A percentile compares a stretch with the other conserved stretches of the same genome.
phyloP scores from a whole-genome alignment of 2,113 vertebrate genomes.

The Austrofundulus limnaeus region DNA sequence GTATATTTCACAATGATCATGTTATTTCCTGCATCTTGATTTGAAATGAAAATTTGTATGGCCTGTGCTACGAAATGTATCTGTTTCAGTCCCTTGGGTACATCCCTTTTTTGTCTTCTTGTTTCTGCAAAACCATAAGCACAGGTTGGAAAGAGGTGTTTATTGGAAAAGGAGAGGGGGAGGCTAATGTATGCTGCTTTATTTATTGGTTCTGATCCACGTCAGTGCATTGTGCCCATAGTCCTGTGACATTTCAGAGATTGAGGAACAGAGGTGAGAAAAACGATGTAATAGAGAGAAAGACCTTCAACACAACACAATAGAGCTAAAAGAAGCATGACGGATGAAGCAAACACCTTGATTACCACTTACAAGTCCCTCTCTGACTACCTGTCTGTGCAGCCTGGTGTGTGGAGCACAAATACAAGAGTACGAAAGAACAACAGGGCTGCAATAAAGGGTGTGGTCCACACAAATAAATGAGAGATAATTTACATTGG shows the following conservation, averaged over 20 bases:
- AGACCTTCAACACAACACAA: slow-evolving; percentile 61
- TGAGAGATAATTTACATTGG: slow-evolving; percentile 40
- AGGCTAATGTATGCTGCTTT: slow-evolving; percentile 59
- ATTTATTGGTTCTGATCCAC: slow-evolving; percentile 72
- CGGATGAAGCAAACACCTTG: slow-evolving; percentile 64
- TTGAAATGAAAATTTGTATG: slow-evolving; percentile 15
- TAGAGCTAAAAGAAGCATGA: slow-evolving; percentile 54
- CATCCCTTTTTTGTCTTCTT: slow-evolving; percentile 21
- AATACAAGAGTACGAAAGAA: slow-evolving; percentile 32
- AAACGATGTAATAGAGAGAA: slow-evolving; percentile 65
- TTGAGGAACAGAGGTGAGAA: slow-evolving; percentile 33
- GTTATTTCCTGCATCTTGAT: background rate
- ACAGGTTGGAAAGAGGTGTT: slow-evolving; percentile 23
- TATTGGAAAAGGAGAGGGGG: slow-evolving; percentile 1
- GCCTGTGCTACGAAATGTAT: slow-evolving; percentile 15
- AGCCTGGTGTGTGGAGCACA: slow-evolving; percentile 39
- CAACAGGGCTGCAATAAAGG: slow-evolving; percentile 12
- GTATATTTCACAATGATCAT: background rate
- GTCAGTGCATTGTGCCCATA: slow-evolving; percentile 63
- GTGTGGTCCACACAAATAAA: slow-evolving; percentile 34
- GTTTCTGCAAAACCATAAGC: slow-evolving; percentile 32
- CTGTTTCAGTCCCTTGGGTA: slow-evolving; percentile 10
- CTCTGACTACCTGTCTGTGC: slow-evolving; percentile 32
- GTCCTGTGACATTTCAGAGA: slow-evolving; percentile 73
- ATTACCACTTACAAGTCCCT: slow-evolving; percentile 56